A percentile compares a stretch with the other conserved stretches of the same genome.
Evolutionary conservation across 2,113 vertebrate species (phyloP).

Genomic region (Austrofundulus limnaeus): DNA sequence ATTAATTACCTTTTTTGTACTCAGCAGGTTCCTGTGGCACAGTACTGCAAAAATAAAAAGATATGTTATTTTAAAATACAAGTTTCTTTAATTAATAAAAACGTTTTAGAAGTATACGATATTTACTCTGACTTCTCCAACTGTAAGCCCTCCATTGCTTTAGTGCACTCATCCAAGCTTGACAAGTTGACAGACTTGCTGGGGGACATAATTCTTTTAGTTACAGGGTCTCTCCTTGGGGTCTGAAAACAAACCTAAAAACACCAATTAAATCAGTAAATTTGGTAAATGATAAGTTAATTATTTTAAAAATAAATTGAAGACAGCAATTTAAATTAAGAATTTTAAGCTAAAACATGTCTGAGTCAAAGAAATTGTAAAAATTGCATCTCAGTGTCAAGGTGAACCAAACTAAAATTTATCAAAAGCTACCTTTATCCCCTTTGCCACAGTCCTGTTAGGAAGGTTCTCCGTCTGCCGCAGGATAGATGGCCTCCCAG

Average conservation of each 20-base stretch:
- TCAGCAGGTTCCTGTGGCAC: constrained; percentile 8
- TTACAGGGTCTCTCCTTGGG: constrained; percentile 88
- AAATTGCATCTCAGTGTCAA: too few relatives aligned
- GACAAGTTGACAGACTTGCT: constrained; percentile 64
- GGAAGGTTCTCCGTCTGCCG: constrained; percentile 89
- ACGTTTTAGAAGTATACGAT: not conserved
- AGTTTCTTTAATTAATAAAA: too few relatives aligned
- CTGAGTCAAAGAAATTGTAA: too few relatives aligned
- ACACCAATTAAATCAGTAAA: constrained; percentile 16
- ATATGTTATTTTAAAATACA: not conserved
- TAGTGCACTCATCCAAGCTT: constrained; percentile 58
- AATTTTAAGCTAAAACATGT: too few relatives aligned
- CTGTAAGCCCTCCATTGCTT: constrained; percentile 46
- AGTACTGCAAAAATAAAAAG: constrained; percentile 49
- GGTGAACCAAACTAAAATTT: not conserved
- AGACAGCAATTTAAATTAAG: too few relatives aligned
- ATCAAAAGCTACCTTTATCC: constrained; percentile 74
- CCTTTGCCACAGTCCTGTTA: constrained; percentile 75
- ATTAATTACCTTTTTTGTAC: constrained; percentile 53
- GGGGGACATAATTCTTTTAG: constrained; percentile 86
- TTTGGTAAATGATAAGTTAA: not conserved
- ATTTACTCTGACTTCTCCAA: constrained; percentile 58
- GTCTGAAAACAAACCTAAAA: constrained; percentile 93
- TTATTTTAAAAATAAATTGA: too few relatives aligned
- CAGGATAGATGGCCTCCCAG: constrained; percentile 86